Conservation (phyloP, 2,797 vertebrate genomes). For the Oryzias sinensis region DNA sequence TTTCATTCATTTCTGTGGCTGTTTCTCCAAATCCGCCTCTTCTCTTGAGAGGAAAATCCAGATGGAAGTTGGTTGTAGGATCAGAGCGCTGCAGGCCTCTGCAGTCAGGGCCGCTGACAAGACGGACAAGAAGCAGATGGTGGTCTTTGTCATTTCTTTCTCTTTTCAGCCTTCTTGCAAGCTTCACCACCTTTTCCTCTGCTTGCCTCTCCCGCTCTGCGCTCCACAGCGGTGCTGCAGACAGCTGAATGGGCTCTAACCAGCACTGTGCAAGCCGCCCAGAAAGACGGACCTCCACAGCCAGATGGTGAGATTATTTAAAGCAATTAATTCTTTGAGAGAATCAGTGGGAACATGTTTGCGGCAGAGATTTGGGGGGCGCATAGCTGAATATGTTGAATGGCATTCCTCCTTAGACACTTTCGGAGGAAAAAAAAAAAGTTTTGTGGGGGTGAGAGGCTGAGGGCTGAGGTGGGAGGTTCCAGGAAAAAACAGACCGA, state of each 20-base stretch:
- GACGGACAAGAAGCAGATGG: conserved; percentile 99
- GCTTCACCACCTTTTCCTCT: conserved; percentile 72
- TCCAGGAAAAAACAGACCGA: conserved; percentile 64
- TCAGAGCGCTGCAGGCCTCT: conserved; percentile 84
- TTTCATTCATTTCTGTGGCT: conserved; percentile 11
- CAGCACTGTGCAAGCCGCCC: conserved; percentile 85
- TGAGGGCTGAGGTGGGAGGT: conserved; percentile 44
- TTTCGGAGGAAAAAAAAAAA: conserved; percentile 48
- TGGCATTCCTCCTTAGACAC: conserved; percentile 71
- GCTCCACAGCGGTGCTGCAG: conserved; percentile 48
- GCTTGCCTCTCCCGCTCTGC: conserved; percentile 20
- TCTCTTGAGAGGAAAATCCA: conserved; percentile 88
- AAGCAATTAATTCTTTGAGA: conserved; percentile 99
- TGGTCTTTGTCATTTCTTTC: conserved; percentile 88
- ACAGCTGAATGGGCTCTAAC: conserved; percentile 86
- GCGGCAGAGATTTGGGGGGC: conserved; percentile 86
- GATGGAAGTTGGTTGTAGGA: conserved; percentile 86
- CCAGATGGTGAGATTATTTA: conserved; percentile 99
- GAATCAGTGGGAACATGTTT: conserved; percentile 96
- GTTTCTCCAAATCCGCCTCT: conserved; percentile 38
- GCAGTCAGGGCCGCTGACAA: conserved; percentile 86
- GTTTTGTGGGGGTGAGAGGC: conserved; percentile 28
- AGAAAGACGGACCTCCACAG: conserved; percentile 90
- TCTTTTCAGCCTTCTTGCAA: conserved; percentile 86
- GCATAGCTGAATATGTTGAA: conserved; percentile 66